Evolutionary conservation across 2,113 vertebrate species (phyloP), one percentile per base, ranked within the genome.

Genomic region (Pungitius pungitius): DNA sequence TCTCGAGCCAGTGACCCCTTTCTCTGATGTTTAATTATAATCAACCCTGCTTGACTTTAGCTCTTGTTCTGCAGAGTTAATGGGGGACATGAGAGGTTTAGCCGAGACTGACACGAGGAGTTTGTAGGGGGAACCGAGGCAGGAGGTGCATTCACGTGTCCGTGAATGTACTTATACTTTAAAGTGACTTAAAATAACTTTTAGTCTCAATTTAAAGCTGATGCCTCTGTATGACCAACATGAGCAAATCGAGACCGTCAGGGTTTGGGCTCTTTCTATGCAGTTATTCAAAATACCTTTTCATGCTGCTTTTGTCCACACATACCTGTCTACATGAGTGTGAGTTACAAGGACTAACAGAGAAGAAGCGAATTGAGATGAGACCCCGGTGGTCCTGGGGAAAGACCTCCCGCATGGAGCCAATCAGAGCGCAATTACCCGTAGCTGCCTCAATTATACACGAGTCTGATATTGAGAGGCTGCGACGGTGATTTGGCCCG

Each of bases 21-120:
- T 76, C 54, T 52, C 62, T 63, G 49, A 62, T 63, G 77, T 65
- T 74, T 84, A 70, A 84, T 82, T 70, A 78, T 66, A 65, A 55
- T 67, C 22, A 26, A 13, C 52, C 22, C 35, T 55, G 59, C 65
- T 57, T 77, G 62, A 82, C 69, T 57, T 47, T 51, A 45, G 12
- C 69, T 69, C 55, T 73, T 70, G 13, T 62, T 58, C 80, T 70
- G 62, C 72, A n/a, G 43, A 56, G 59, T 73, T 80, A 74, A 82
- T 72, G 56, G 56, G 35, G 43, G 40, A 61, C 47, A 58, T n/a
- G 61, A 67, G 73, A 69, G 62, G 27, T 77, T 64, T 69, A 54
- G 18, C 60, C 26, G 30, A 27, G 56, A 52, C n/a, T 42, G 69
- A 61, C 67, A 63, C 8, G 54, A 67, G 20, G 27, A 59, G 40